Percentiles rank a stretch among this genome's conserved stretches.
Evolutionary conservation across 2,888 invertebrate genomes (phyloP).

Genomic region (Temnothorax ravouxi): DNA sequence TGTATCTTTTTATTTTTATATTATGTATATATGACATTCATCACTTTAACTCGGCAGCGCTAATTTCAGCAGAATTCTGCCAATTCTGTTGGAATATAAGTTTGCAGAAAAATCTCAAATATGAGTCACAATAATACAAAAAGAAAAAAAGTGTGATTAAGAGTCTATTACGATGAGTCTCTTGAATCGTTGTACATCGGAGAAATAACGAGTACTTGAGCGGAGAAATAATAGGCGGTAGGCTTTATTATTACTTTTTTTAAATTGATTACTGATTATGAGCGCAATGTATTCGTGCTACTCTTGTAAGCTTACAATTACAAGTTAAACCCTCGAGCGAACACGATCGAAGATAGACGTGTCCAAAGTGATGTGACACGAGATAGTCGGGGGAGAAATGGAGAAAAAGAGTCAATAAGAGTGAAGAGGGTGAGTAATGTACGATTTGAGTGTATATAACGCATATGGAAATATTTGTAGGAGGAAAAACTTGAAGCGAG

Average conservation of each 20-base stretch:
- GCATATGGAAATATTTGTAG: background rate
- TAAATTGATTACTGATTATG: too few species aligned
- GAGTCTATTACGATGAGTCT: background rate
- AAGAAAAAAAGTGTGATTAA: background rate
- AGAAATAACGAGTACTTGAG: background rate
- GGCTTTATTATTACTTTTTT: background rate
- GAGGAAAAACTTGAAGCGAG: background rate
- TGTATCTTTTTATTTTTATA: background rate
- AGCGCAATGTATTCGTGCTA: background rate
- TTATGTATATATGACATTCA: too few species aligned
- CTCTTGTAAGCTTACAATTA: background rate
- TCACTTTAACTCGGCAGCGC: background rate
- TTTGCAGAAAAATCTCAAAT: background rate
- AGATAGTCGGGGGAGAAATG: constrained; percentile 1
- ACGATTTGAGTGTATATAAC: constrained; percentile 20
- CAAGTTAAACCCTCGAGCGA: background rate
- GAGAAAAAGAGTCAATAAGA: constrained; percentile 19
- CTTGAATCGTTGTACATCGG: background rate
- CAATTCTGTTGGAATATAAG: background rate
- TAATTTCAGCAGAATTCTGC: background rate
- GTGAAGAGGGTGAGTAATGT: constrained; percentile 23
- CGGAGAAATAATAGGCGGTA: background rate
- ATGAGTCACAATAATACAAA: background rate
- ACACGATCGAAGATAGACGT: constrained; percentile 1
- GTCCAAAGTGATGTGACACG: constrained; percentile 31